These are phyloP conservation scores for Nebria brevicollis DNA, from an alignment of 2,888 invertebrate species.

Conservation along the genomic window DNA sequence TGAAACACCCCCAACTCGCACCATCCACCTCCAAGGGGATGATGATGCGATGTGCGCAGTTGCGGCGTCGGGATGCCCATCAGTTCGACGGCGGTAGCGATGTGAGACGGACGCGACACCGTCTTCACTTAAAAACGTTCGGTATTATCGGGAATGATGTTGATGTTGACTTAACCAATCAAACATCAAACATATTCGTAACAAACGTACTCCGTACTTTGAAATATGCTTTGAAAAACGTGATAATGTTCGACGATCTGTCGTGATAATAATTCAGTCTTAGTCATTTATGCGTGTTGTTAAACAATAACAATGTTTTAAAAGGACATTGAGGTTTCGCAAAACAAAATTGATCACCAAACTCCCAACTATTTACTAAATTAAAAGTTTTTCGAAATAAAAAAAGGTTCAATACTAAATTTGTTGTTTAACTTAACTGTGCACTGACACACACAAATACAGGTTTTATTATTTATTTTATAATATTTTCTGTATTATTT, in stretches of 20 bases:
- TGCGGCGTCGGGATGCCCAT: conserved; percentile 57
- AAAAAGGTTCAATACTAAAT: too few relatives aligned
- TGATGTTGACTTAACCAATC: background rate
- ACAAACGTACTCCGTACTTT: background rate
- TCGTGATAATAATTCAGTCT: background rate
- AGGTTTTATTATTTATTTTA: too few relatives aligned
- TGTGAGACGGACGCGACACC: conserved; percentile 52
- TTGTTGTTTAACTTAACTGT: too few relatives aligned
- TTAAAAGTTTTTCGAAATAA: too few relatives aligned
- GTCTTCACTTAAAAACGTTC: conserved; percentile 15
- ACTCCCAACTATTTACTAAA: too few relatives aligned
- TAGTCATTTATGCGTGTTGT: too few relatives aligned
- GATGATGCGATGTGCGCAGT: conserved; percentile 53
- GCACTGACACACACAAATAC: too few relatives aligned
- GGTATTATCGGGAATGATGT: background rate
- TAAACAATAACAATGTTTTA: too few relatives aligned
- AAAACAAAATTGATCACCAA: too few relatives aligned
- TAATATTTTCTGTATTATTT: too few relatives aligned
- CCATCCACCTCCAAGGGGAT: conserved; percentile 45
- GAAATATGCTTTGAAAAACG: background rate
- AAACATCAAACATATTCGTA: background rate
- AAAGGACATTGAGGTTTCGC: too few relatives aligned
- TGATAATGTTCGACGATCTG: background rate
- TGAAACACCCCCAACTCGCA: background rate
- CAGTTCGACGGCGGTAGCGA: conserved; percentile 56